These are phyloP conservation scores for Bovichtus diacanthus DNA, from an alignment of 2,797 vertebrate genomes.

Conservation along the genomic window DNA sequence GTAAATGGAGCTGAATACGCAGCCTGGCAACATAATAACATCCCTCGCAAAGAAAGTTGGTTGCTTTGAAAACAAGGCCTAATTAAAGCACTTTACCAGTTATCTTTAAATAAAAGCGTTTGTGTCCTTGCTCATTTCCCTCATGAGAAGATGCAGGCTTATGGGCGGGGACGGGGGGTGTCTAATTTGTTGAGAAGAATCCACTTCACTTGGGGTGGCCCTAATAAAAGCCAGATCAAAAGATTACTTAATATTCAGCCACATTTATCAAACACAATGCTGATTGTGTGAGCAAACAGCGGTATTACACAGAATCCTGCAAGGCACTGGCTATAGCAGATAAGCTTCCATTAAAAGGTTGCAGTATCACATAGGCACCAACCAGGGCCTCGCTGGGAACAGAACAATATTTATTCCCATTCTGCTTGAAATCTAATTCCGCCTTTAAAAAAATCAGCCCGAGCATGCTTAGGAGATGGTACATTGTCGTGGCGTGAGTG, in stretches of 20 bases:
- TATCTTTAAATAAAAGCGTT: constrained; percentile 73
- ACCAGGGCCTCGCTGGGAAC: constrained; percentile 57
- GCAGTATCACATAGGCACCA: constrained; percentile 53
- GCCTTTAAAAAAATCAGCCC: constrained; percentile 48
- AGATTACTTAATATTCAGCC: constrained; percentile 80
- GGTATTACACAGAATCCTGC: constrained; percentile 65
- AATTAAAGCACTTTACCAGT: constrained; percentile 79
- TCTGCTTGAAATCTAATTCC: constrained; percentile 66
- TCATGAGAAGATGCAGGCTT: constrained; percentile 60
- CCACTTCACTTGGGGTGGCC: constrained; percentile 67
- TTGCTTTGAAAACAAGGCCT: constrained; percentile 67
- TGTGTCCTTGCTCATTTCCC: constrained; percentile 75
- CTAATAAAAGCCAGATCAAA: constrained; percentile 84
- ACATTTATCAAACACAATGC: constrained; percentile 80
- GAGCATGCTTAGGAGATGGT: constrained; percentile 20
- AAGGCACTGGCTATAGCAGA: constrained; percentile 52
- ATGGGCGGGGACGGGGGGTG: constrained; percentile 47
- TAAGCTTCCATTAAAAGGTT: constrained; percentile 67
- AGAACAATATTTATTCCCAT: constrained; percentile 61
- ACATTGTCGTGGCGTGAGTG: constrained; percentile 25
- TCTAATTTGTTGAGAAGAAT: constrained; percentile 71
- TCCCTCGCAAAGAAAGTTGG: constrained; percentile 59
- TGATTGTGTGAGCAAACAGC: constrained; percentile 76
- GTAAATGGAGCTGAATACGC: constrained; percentile 28
- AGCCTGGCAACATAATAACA: constrained; percentile 43